Conservation (phyloP, 2,797 vertebrate species). For the Semotilus atromaculatus region DNA sequence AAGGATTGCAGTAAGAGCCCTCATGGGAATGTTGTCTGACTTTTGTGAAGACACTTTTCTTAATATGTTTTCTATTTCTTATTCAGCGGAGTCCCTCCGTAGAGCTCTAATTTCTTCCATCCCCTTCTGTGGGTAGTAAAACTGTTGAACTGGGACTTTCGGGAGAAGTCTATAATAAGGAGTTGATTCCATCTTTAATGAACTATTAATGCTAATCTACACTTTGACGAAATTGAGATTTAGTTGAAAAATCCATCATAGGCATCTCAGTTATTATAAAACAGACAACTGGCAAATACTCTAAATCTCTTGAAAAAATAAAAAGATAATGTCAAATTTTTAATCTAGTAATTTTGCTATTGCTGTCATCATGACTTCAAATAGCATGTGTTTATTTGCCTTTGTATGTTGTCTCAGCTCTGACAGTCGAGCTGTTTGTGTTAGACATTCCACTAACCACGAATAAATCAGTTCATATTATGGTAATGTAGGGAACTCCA, state of each 20-base stretch:
- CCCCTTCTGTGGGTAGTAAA: conserved; percentile 52
- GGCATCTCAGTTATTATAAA: conserved; percentile 16
- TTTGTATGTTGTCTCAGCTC: neutral
- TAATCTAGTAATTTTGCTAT: neutral
- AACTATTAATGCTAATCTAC: conserved; percentile 60
- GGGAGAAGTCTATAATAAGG: conserved; percentile 63
- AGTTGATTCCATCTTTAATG: conserved; percentile 64
- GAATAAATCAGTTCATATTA: neutral
- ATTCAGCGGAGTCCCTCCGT: conserved; percentile 42
- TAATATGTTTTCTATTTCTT: conserved; percentile 57
- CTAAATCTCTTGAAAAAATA: conserved; percentile 13
- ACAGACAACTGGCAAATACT: conserved; percentile 16
- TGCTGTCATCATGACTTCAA: neutral
- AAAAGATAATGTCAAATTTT: neutral
- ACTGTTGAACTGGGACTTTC: conserved; percentile 50
- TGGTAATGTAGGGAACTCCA: neutral
- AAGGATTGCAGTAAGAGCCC: conserved; percentile 32
- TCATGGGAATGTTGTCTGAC: conserved; percentile 41
- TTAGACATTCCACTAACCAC: neutral
- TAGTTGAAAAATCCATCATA: conserved; percentile 40
- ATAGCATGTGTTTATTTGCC: conserved; percentile 1
- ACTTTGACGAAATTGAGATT: conserved; percentile 57
- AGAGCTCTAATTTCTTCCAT: conserved; percentile 46
- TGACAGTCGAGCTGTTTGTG: neutral
- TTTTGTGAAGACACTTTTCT: conserved; percentile 59